Evolutionary conservation across 2,797 vertebrate genomes (phyloP).

Genomic region (Melanogrammus aeglefinus): DNA sequence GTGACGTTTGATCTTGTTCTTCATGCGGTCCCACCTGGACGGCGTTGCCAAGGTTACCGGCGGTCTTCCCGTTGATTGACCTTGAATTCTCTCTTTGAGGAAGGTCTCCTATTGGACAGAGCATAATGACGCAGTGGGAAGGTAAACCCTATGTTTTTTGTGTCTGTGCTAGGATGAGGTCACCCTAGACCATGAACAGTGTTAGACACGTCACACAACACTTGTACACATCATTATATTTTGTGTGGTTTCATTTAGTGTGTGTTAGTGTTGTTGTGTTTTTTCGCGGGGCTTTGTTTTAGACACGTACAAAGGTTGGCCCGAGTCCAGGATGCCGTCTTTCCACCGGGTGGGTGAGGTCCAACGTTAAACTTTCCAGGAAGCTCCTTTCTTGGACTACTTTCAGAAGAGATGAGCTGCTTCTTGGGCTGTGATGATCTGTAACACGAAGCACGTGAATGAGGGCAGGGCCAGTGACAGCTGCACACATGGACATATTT

Average conservation of each 20-base stretch:
- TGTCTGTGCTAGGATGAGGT: constrained; percentile 88
- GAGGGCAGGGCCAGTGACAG: background rate
- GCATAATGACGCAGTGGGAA: constrained; percentile 88
- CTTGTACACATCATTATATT: background rate
- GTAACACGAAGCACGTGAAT: background rate
- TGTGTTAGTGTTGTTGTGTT: background rate
- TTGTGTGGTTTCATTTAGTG: background rate
- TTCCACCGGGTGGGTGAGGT: constrained; percentile 95
- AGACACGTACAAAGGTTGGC: constrained; percentile 89
- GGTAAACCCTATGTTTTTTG: constrained; percentile 85
- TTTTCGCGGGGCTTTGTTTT: background rate
- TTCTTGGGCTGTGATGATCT: constrained; percentile 65
- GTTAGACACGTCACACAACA: constrained; percentile 66
- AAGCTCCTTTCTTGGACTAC: constrained; percentile 71
- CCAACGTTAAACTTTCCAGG: constrained; percentile 89
- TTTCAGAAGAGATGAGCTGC: constrained; percentile 44
- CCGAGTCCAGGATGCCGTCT: constrained; percentile 95
- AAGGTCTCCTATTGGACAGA: constrained; percentile 86
- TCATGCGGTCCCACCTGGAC: constrained; percentile 92
- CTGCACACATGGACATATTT: background rate
- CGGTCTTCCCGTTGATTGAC: constrained; percentile 97
- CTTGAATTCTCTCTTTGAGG: constrained; percentile 94
- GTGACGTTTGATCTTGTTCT: constrained; percentile 93
- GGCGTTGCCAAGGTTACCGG: constrained; percentile 84
- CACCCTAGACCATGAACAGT: constrained; percentile 81